Percentiles rank a stretch among this genome's conserved stretches.
Conservation (phyloP, 1,140 invertebrate species). For the Drosophila burlai region DNA sequence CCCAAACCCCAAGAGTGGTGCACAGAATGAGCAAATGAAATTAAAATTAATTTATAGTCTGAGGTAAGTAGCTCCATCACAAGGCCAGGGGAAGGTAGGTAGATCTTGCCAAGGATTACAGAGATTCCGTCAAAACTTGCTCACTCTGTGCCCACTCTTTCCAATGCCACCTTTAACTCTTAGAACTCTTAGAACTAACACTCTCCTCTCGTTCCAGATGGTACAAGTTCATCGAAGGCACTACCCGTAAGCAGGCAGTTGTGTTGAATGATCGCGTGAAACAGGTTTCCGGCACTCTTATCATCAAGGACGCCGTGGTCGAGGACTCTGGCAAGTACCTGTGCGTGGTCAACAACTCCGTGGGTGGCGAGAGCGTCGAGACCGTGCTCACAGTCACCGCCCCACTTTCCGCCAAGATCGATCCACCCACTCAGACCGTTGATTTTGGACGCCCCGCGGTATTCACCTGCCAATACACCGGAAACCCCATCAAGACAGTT, state of each 20-base stretch:
- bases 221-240: conserved; percentile 96
- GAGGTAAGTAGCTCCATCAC: conserved; percentile 52
- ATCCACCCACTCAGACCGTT: conserved; percentile 95
- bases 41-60: not conserved
- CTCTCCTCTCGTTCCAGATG: conserved; percentile 89
- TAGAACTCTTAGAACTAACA: conserved; percentile 23
- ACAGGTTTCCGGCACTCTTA: conserved; percentile 97
- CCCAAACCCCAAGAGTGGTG: conserved; percentile 25
- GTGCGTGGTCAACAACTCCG: conserved; percentile 97
- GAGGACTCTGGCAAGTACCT: conserved; percentile 97
- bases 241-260: conserved; percentile 93
- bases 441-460: conserved; percentile 96
- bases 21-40: conserved; percentile 59
- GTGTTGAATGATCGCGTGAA: conserved; percentile 94
- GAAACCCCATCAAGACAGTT: conserved; percentile 95
- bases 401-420: conserved; percentile 93
- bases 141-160: conserved; percentile 61
- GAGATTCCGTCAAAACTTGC: conserved; percentile 19
- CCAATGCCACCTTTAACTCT: not conserved
- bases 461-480: conserved; percentile 95
- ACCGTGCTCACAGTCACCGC: conserved; percentile 97
- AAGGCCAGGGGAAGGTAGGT: conserved; percentile 16
- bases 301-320: conserved; percentile 95
- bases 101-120: not conserved
- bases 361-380: conserved; percentile 96